These are phyloP conservation scores for Gandaritis pyraliata DNA, from an alignment of 2,888 invertebrate genomes.

Conservation along the genomic window DNA sequence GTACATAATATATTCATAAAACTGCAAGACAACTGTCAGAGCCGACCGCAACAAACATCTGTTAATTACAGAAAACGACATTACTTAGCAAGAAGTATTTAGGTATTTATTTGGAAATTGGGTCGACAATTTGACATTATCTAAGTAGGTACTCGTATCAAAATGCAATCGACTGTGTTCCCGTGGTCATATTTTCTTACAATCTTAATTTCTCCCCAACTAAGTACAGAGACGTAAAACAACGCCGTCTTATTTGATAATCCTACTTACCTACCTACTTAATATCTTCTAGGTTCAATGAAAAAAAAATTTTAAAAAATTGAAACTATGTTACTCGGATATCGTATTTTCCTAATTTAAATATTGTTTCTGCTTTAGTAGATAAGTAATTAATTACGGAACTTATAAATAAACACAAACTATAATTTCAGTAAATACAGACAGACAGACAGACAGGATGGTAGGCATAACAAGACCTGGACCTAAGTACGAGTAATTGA, in stretches of 20 bases:
- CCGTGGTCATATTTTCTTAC: no score
- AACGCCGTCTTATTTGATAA: no score
- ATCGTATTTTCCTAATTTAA: no score
- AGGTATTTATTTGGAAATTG: conserved; percentile 2
- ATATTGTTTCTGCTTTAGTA: conserved; percentile 2
- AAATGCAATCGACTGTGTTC: no score
- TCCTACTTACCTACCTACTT: no score
- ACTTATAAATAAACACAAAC: conserved; percentile 8
- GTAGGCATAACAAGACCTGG: conserved; percentile 14
- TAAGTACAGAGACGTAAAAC: no score
- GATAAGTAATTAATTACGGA: conserved; percentile 6
- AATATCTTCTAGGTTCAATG: no score
- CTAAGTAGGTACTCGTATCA: no score
- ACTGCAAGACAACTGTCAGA: conserved; percentile 17
- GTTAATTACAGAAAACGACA: not conserved
- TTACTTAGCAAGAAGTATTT: not conserved
- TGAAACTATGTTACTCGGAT: no score
- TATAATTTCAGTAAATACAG: conserved; percentile 15
- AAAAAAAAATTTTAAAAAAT: no score
- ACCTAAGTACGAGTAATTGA: conserved; percentile 6
- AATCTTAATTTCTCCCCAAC: no score
- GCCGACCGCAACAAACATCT: not conserved
- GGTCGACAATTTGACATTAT: not conserved
- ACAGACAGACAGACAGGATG: conserved; percentile 20
- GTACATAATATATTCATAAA: conserved; percentile 22